Conservation (phyloP, 2,888 invertebrate genomes). For the Alloplasta piceator region DNA sequence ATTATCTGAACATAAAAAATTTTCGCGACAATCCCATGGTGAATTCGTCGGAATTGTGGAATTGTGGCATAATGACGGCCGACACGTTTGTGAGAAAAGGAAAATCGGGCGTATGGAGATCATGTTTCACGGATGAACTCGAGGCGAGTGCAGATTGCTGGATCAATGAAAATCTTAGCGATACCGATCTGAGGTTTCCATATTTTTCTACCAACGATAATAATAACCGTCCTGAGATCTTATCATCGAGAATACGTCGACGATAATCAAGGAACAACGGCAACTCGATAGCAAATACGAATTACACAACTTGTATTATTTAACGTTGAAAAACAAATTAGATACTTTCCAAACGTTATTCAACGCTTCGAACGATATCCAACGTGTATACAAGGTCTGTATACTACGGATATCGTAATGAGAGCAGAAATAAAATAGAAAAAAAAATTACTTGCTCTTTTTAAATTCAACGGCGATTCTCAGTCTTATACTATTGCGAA, state of each 20-base stretch:
- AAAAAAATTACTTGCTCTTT: background rate
- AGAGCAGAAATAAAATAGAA: too few species aligned
- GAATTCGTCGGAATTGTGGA: slow-evolving; percentile 88
- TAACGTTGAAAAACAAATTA: slow-evolving; percentile 2
- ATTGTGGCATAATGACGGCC: slow-evolving; percentile 86
- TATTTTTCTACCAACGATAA: slow-evolving; percentile 57
- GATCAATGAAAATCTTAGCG: slow-evolving; percentile 87
- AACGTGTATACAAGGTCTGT: too few species aligned
- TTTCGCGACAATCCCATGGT: slow-evolving; percentile 92
- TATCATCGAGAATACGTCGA: slow-evolving; percentile 14
- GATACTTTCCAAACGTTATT: slow-evolving; percentile 8
- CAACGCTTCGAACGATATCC: too few species aligned
- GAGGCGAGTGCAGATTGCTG: slow-evolving; percentile 87
- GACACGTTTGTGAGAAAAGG: slow-evolving; percentile 87
- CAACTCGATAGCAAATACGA: background rate
- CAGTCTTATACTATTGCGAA: slow-evolving; percentile 74
- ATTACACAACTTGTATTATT: background rate
- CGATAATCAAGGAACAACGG: slow-evolving; percentile 19
- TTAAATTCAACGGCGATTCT: slow-evolving; percentile 68
- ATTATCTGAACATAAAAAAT: slow-evolving; percentile 91
- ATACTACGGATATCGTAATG: too few species aligned
- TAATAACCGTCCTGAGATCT: slow-evolving; percentile 3
- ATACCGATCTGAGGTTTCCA: slow-evolving; percentile 86
- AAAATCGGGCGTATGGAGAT: slow-evolving; percentile 87
- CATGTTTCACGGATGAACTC: slow-evolving; percentile 88